phyloP scores from a whole-genome alignment of 2,888 invertebrate genomes.

The Tachina grossa region DNA sequence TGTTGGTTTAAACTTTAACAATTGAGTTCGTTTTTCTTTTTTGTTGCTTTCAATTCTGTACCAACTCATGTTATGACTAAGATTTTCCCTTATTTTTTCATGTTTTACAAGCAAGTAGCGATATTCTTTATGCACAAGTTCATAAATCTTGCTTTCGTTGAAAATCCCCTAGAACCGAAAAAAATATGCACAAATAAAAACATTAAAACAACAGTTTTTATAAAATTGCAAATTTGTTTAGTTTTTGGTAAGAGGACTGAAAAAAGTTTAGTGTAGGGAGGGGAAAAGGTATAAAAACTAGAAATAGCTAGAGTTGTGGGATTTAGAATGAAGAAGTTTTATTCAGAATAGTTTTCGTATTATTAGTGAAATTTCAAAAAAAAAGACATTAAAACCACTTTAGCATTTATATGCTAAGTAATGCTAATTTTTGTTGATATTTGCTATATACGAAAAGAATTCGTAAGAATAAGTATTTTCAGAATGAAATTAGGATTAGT shows the following conservation, averaged over 20 bases:
- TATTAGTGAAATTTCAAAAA: background rate
- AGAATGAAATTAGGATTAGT: too few species aligned
- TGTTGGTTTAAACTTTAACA: constrained; percentile 60
- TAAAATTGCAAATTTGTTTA: constrained; percentile 12
- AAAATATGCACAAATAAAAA: background rate
- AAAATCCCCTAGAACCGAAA: constrained; percentile 17
- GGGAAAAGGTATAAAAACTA: background rate
- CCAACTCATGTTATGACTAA: constrained; percentile 53
- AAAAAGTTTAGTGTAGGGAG: background rate
- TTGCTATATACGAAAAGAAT: background rate
- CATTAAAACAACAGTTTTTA: constrained; percentile 40
- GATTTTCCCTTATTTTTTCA: constrained; percentile 7
- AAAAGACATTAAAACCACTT: background rate
- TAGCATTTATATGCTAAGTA: background rate
- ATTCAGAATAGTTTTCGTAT: background rate
- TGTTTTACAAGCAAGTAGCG: constrained; percentile 31
- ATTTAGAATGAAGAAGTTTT: constrained; percentile 13
- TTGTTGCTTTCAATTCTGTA: constrained; percentile 29
- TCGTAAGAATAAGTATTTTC: too few species aligned
- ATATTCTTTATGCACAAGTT: constrained; percentile 46
- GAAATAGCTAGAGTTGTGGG: constrained; percentile 20
- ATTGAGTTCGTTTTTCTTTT: constrained; percentile 45
- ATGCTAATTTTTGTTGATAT: background rate
- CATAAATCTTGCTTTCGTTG: constrained; percentile 57
- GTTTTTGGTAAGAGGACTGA: background rate